A percentile compares a stretch with the other conserved stretches of the same genome.
phyloP scores from a whole-genome alignment of 2,113 vertebrate species.

The Psephotus haematonotus region DNA sequence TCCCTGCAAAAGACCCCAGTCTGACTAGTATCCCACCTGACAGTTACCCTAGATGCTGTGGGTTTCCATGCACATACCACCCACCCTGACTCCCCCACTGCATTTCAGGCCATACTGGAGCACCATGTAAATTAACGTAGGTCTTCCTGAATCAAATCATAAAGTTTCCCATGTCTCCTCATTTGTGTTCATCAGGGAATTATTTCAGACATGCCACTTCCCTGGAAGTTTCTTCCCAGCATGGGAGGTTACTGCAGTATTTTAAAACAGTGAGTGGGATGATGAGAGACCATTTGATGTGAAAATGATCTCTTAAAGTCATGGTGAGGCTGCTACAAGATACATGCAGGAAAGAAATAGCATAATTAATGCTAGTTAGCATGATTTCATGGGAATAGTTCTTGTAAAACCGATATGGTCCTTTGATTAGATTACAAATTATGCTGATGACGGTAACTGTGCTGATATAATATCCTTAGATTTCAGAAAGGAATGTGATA shows the following conservation, averaged over 20 bases:
- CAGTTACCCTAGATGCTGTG: neutral
- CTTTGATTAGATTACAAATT: constrained; percentile 64
- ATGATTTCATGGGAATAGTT: constrained; percentile 59
- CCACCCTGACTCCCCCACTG: neutral
- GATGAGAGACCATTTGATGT: constrained; percentile 6
- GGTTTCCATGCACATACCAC: rapidly evolving
- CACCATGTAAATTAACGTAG: neutral
- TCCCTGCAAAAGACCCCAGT: neutral
- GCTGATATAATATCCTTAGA: constrained; percentile 33
- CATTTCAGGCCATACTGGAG: neutral
- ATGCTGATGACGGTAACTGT: constrained; percentile 35
- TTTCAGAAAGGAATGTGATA: constrained; percentile 41
- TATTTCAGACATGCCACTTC: neutral
- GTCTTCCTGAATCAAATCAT: neutral
- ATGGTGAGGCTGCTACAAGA: constrained; percentile 37
- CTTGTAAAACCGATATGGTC: constrained; percentile 16
- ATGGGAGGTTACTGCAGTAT: neutral
- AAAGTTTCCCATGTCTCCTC: neutral
- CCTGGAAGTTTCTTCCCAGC: neutral
- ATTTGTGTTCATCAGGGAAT: neutral
- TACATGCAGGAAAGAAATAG: constrained; percentile 28
- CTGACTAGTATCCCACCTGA: neutral
- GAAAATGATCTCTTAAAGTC: constrained; percentile 43
- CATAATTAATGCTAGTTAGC: constrained; percentile 56
- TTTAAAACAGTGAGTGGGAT: neutral